Base-by-base conservation (phyloP, 2,797 vertebrate species). In the Coccyzus lansbergi region DNA sequence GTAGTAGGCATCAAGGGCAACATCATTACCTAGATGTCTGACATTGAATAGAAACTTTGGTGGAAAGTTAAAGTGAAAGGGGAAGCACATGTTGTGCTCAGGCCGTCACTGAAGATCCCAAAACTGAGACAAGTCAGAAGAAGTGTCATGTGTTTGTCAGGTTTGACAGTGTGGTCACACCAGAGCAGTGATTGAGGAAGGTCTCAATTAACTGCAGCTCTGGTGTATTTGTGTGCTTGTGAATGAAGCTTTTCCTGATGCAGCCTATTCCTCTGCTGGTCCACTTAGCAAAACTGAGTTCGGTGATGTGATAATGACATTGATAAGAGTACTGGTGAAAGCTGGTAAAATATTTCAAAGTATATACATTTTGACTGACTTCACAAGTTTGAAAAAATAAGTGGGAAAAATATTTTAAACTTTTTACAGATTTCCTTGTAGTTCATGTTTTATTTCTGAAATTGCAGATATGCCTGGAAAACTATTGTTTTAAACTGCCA, bases 1-100 rank as follows among this genome's bases (percentile, higher is more conserved):
- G 33, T 33, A n/a, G 28, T 11, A 64, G 12, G 1, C 1, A 48
- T 22, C 5, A 1, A 12, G 15, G 29, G 9, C 5, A 64, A 46
- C 34, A 55, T n/a, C 2, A 1, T 42, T 65, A 34, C 3, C 31
- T 31, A 58, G 21, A 26, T 51, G 26, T 40, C 31, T 42, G 44
- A 51, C 5, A 14, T 25, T 36, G 31, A 25, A 34, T 26, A 56
- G 38, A 49, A 48, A 29, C 34, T 40, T 34, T 25, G 33, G 51
- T n/a, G 34, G 34, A 56, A 40, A 19, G 58, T 56, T 16, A n/a
- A 63, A 28, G 20, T 42, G 21, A n/a, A 63, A 22, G 20, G 34
- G 12, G 52, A 67, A 51, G 7, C 26, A 31, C 2, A 4, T 2
- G 15, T 34, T 11, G 8, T 29, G 10, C n/a, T 34, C 29, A 65